Base-by-base conservation (phyloP, 2,113 vertebrate species). In the Tupaia tana region DNA sequence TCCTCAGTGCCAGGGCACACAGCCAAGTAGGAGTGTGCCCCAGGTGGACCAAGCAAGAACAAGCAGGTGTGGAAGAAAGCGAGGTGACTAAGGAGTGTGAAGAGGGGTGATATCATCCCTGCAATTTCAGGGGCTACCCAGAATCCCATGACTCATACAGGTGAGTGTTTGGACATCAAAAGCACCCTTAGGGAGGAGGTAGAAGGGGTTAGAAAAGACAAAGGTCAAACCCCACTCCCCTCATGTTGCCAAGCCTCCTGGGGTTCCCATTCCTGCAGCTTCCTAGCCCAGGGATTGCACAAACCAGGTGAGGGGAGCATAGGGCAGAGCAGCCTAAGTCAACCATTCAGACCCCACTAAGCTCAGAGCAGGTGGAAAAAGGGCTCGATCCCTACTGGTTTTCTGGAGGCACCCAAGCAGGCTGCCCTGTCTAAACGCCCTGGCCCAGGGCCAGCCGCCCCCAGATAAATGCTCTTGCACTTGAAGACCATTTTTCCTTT, bases 191-290 rank as follows among this genome's bases (percentile, higher is more conserved):
- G 27, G 0, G 20, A 29, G 19, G 27, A n/a, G 29, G 19, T 13
- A 25, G 59, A 0, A 25, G 54, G 14, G 27, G 13, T 0, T 0
- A 6, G 3, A n/a, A 24, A 0, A 4, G 16, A 27, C 22, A 74
- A 52, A 43, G 43, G 2, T 31, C 15, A 78, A 78, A 14, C n/a
- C 52, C 52, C 80, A 1, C 8, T 31, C 34, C 86, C 27, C 64
- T 20, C 15, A n/a, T 52, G 61, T 52, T 7, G 4, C 25, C 61
- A 66, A 4, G 13, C 70, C 52, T 31, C 5, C 25, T 6, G 22
- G 3, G 20, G 58, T 18, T 61, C 19, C 15, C 31, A 43, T 43
- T 66, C 13, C 18, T 1, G 4, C 3, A 22, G 16, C 13, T 24
- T 52, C n/a, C 71, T 64, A 70, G 15, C 59, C 54, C 59, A 18